Conservation (phyloP, 2,888 invertebrate species). For the Strigamia maritima region DNA sequence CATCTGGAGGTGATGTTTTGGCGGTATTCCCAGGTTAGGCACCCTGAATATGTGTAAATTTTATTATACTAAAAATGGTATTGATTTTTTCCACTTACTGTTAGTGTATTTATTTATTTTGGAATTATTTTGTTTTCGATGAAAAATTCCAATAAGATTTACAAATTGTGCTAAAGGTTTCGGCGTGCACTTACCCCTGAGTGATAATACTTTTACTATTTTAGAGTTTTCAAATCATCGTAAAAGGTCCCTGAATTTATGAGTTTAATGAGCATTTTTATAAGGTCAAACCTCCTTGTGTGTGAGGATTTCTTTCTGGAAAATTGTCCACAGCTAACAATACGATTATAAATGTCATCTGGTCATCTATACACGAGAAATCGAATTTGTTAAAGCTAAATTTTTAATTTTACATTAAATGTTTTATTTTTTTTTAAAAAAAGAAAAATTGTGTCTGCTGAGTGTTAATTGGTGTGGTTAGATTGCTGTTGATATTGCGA, state of each 20-base stretch:
- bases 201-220: neutral
- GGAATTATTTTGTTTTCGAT: neutral
- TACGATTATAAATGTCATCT: neutral
- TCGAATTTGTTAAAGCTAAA: too few relatives aligned
- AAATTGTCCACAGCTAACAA: neutral
- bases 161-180: neutral
- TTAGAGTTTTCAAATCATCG: neutral
- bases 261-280: neutral
- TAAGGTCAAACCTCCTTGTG: slow-evolving; percentile 20
- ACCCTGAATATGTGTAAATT: neutral
- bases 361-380: neutral
- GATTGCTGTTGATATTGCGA: too few relatives aligned
- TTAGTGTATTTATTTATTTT: neutral
- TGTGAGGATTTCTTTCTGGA: neutral
- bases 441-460: too few relatives aligned
- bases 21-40: neutral
- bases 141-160: too few relatives aligned
- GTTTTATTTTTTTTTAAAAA: too few relatives aligned
- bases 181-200: neutral
- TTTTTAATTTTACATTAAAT: too few relatives aligned
- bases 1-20: neutral
- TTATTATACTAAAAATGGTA: too few relatives aligned
- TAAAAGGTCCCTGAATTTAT: slow-evolving; percentile 16
- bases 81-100: too few relatives aligned
- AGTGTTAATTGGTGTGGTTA: too few relatives aligned